A percentile compares a stretch with the other conserved stretches of the same genome.
These are phyloP conservation scores for Cephus runcator DNA, from an alignment of 2,888 invertebrate species.

Conservation along the genomic window DNA sequence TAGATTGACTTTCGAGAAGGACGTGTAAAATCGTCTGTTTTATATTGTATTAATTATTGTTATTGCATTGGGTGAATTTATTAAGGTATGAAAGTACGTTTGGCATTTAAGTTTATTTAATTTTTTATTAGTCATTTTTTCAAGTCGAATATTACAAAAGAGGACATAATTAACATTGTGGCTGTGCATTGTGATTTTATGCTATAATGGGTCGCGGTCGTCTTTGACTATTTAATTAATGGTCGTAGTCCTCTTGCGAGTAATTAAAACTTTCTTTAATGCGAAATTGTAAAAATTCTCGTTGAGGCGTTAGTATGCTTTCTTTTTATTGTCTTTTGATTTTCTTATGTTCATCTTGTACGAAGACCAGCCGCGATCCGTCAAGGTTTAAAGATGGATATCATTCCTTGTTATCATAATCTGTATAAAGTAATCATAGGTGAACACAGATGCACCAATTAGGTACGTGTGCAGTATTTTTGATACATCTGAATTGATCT, in stretches of 20 bases:
- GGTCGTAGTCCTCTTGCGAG: background rate
- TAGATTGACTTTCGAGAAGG: background rate
- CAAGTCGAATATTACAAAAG: background rate
- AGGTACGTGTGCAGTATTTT: constrained; percentile 41
- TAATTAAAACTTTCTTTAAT: background rate
- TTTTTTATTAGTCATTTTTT: background rate
- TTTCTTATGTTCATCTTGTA: background rate
- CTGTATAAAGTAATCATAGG: constrained; percentile 24
- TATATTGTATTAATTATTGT: background rate
- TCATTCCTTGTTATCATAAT: background rate
- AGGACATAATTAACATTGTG: constrained; percentile 21
- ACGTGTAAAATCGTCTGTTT: background rate
- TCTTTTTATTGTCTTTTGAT: background rate
- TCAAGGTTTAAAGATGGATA: background rate
- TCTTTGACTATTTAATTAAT: background rate
- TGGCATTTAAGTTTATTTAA: background rate
- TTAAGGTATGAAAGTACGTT: background rate
- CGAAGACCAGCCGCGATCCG: background rate
- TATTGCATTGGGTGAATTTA: background rate
- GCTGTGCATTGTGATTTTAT: constrained; percentile 31
- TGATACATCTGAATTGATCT: constrained; percentile 48
- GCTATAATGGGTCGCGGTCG: constrained; percentile 8
- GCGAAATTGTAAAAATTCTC: background rate
- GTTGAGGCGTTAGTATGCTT: background rate
- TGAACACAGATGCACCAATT: constrained; percentile 32